phyloP scores from a whole-genome alignment of 92 coral and sea anemone species.

The Heteractis magnifica region DNA sequence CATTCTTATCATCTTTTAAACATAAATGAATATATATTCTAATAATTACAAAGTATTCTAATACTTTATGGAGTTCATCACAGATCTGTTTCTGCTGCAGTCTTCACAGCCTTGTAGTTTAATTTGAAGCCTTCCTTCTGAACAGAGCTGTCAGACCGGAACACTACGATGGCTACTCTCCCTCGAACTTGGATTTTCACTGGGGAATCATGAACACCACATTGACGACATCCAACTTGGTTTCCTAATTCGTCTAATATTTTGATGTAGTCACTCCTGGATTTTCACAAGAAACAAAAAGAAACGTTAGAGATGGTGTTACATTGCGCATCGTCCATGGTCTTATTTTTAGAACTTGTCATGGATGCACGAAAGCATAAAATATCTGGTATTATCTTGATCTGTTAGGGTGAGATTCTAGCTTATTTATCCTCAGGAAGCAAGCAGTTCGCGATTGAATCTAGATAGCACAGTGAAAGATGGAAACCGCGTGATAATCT shows the following conservation, averaged over 20 bases:
- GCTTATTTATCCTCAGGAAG: too few species aligned
- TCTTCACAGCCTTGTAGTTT: slow-evolving; percentile 7
- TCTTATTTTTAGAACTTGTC: not conserved
- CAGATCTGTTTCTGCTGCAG: not conserved
- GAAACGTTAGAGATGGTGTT: not conserved
- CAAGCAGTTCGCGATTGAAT: too few species aligned
- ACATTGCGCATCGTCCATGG: too few species aligned
- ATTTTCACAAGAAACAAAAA: not conserved
- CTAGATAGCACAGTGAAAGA: too few species aligned
- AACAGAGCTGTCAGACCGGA: slow-evolving; percentile 26
- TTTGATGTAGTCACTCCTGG: slow-evolving; percentile 32
- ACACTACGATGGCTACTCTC: slow-evolving; percentile 20
- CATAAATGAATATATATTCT: too few species aligned
- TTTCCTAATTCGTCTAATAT: slow-evolving; percentile 33
- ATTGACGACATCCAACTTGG: slow-evolving; percentile 45
- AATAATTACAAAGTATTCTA: too few species aligned
- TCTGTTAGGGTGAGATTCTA: too few species aligned
- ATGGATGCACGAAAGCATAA: too few species aligned
- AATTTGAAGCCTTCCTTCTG: slow-evolving; percentile 29
- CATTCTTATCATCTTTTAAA: too few species aligned
- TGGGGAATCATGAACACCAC: slow-evolving; percentile 13
- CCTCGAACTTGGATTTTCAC: slow-evolving; percentile 18
- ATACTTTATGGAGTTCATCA: not conserved
- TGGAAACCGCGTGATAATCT: too few species aligned
- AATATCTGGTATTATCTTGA: too few species aligned